phyloP scores from a whole-genome alignment of 2,888 invertebrate species.

The Agrotis clavis region DNA sequence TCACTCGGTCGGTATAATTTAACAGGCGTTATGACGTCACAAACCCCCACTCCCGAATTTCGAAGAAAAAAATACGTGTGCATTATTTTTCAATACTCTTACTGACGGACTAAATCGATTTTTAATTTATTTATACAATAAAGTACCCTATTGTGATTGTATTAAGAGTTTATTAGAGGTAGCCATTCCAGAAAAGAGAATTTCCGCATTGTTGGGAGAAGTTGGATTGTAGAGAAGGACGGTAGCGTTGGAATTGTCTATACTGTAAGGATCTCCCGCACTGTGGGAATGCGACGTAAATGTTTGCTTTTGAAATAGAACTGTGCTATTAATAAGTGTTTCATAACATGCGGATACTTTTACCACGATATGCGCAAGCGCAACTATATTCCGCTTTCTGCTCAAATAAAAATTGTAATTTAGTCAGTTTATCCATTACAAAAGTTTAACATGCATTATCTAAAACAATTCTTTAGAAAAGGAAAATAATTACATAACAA shows the following conservation, averaged over 20 bases:
- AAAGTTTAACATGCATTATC: constrained; percentile 36
- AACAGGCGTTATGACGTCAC: too few relatives aligned
- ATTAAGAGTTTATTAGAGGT: too few relatives aligned
- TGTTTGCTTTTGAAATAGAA: background rate
- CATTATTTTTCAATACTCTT: too few relatives aligned
- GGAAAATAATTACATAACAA: background rate
- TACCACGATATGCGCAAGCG: background rate
- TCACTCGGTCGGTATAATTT: too few relatives aligned
- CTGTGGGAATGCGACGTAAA: background rate
- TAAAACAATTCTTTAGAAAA: constrained; percentile 6
- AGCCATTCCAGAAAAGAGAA: background rate
- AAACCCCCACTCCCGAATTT: too few relatives aligned
- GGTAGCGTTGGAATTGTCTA: background rate
- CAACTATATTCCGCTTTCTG: constrained; percentile 26
- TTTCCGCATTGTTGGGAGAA: background rate
- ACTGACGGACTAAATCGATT: too few relatives aligned
- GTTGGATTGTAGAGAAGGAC: background rate
- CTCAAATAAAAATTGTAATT: constrained; percentile 2
- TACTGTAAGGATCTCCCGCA: background rate
- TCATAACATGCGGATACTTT: background rate
- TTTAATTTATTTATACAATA: too few relatives aligned
- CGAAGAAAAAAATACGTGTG: too few relatives aligned
- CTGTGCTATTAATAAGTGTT: too few relatives aligned
- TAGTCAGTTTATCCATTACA: constrained; percentile 23
- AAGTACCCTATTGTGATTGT: background rate